These are phyloP conservation scores for Zonotrichia leucophrys DNA, from an alignment of 2,113 vertebrate species.

Conservation along the genomic window DNA sequence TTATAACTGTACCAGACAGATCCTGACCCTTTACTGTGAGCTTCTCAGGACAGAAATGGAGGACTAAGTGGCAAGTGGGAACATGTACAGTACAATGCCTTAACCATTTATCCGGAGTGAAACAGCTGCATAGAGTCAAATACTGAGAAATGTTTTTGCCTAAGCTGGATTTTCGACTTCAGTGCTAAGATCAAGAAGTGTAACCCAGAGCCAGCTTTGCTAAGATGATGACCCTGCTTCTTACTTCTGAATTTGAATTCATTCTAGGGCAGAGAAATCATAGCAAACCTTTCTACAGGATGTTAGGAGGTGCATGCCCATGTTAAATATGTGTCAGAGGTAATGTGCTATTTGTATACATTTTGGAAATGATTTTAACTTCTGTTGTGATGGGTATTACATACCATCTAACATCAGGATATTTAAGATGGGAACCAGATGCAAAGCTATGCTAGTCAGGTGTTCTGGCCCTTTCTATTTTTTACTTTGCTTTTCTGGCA, in stretches of 20 bases:
- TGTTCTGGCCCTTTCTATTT: background rate
- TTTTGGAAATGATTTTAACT: background rate
- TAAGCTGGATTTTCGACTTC: background rate
- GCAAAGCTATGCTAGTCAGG: background rate
- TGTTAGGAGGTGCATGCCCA: background rate
- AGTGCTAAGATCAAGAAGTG: background rate
- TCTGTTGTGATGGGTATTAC: background rate
- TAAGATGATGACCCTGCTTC: background rate
- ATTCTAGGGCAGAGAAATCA: background rate
- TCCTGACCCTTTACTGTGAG: background rate
- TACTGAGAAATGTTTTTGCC: background rate
- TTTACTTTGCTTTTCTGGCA: background rate
- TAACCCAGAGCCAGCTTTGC: background rate
- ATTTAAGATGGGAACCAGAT: background rate
- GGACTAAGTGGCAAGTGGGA: background rate
- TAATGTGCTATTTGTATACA: background rate
- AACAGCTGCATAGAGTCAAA: background rate
- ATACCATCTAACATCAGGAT: background rate
- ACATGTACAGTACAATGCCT: accelerated
- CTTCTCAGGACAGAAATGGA: background rate
- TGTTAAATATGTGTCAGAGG: background rate
- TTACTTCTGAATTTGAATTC: background rate
- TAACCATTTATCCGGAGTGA: background rate
- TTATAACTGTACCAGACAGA: background rate
- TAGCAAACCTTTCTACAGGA: background rate